Percentiles rank a stretch among this genome's conserved stretches.
phyloP scores from a whole-genome alignment of 1,140 invertebrate genomes.

The Parasteatoda tepidariorum region DNA sequence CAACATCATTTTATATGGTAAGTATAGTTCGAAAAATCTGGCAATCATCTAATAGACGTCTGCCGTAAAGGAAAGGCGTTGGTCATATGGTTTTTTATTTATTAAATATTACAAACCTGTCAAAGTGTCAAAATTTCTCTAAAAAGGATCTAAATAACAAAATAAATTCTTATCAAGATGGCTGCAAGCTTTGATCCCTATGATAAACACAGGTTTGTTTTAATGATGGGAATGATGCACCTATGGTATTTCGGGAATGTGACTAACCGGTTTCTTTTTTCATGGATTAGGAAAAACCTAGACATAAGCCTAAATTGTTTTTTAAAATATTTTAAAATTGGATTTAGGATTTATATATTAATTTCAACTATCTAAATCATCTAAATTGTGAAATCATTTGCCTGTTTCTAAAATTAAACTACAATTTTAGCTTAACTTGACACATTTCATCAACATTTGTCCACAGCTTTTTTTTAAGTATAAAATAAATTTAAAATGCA shows the following conservation, averaged over 20 bases:
- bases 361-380: not conserved
- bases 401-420: no score
- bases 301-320: slow-evolving; percentile 53
- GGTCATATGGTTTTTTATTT: slow-evolving; percentile 20
- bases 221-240: not conserved
- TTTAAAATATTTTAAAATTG: not conserved
- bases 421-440: no score
- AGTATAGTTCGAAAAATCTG: no score
- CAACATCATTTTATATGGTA: no score
- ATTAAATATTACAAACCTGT: not conserved
- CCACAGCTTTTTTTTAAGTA: no score
- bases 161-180: slow-evolving; percentile 32
- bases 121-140: not conserved
- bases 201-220: slow-evolving; percentile 55
- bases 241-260: slow-evolving; percentile 39
- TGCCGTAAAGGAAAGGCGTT: slow-evolving; percentile 48
- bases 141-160: not conserved
- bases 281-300: slow-evolving; percentile 24
- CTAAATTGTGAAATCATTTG: no score
- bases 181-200: slow-evolving; percentile 59
- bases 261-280: slow-evolving; percentile 35
- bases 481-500: no score
- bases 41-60: slow-evolving; percentile 19
- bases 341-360: not conserved
- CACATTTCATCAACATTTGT: no score